Percentiles rank a stretch among this genome's conserved stretches.
phyloP scores from a whole-genome alignment of 2,113 vertebrate species.

The Pavo muticus region DNA sequence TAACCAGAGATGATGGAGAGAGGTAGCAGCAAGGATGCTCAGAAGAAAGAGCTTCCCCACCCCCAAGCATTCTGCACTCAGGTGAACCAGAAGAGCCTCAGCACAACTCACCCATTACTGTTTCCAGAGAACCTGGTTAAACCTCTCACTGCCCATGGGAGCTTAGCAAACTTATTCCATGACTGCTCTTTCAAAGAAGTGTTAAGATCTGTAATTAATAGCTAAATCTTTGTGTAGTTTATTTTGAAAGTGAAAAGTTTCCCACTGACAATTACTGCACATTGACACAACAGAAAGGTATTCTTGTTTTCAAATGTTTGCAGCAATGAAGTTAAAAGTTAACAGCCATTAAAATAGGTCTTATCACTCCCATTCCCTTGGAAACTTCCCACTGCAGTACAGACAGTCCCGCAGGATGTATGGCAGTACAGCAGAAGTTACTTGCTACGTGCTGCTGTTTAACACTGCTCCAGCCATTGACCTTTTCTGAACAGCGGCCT shows the following conservation, averaged over 20 bases:
- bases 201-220: not conserved
- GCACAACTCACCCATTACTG: fast-evolving
- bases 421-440: slow-evolving; percentile 12
- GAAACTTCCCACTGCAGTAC: not conserved
- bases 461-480: not conserved
- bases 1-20: fast-evolving
- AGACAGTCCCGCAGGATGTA: not conserved
- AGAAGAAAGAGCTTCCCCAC: not conserved
- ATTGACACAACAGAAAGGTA: not conserved
- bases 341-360: not conserved
- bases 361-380: not conserved
- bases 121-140: not conserved
- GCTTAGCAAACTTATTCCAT: not conserved
- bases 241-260: not conserved
- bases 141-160: not conserved
- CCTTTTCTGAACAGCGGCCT: slow-evolving; percentile 10
- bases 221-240: not conserved
- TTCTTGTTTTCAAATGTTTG: not conserved
- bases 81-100: not conserved
- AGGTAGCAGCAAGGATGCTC: not conserved
- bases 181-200: not conserved
- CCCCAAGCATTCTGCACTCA: not conserved
- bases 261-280: not conserved
- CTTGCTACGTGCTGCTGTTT: slow-evolving; percentile 59
- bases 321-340: not conserved